Evolutionary conservation across 2,113 vertebrate genomes (phyloP).

Genomic region (Mesoclemmys tuberculata): DNA sequence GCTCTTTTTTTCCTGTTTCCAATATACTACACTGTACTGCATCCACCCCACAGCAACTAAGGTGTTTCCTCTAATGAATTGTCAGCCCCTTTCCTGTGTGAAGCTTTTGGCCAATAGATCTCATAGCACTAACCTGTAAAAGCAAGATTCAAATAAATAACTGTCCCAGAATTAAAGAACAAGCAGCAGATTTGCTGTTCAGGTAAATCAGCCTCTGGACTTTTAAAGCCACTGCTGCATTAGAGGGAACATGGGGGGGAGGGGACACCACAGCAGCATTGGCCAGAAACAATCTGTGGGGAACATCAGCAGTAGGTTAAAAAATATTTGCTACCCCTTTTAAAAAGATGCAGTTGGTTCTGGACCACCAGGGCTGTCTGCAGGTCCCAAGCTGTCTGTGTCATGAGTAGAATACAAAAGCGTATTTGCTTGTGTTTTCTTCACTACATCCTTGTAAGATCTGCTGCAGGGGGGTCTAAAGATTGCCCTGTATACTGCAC

Average conservation of each 20-base stretch:
- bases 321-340: neutral
- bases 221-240: slow-evolving; percentile 3
- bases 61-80: slow-evolving; percentile 12
- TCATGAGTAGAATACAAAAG: neutral
- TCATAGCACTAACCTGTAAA: neutral
- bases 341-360: neutral
- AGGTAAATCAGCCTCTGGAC: slow-evolving; percentile 17
- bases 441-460: neutral
- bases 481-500: neutral
- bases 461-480: neutral
- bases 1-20: neutral
- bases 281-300: neutral
- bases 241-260: slow-evolving; percentile 8
- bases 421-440: neutral
- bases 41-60: neutral
- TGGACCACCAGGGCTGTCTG: neutral
- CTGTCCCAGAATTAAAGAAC: slow-evolving; percentile 43
- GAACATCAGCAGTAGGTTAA: neutral
- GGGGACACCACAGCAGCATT: neutral
- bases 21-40: slow-evolving; percentile 3
- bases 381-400: neutral
- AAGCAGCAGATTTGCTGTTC: slow-evolving; percentile 48
- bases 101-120: slow-evolving; percentile 34
- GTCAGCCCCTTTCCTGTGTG: neutral
- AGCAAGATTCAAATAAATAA: neutral